phyloP scores from a whole-genome alignment of 2,113 vertebrate genomes.

The Terrapene triunguis region DNA sequence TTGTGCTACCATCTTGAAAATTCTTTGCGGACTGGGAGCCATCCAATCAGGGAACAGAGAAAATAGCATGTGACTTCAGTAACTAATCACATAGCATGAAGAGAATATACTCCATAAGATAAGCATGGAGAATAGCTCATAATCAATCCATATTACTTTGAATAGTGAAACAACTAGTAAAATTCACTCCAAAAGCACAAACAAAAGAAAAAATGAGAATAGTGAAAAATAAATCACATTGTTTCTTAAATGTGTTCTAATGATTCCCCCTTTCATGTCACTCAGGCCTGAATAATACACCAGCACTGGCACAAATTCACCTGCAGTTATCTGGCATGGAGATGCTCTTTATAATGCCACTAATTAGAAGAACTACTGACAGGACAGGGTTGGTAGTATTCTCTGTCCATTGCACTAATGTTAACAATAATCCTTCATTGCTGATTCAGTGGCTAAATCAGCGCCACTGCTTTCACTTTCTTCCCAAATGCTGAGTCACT shows the following conservation, averaged over 20 bases:
- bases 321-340: too few relatives aligned
- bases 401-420: fast-evolving
- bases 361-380: background rate
- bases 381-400: fast-evolving
- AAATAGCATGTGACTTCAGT: background rate
- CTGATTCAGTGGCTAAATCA: background rate
- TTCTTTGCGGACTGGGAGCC: background rate
- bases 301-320: background rate
- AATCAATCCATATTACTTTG: background rate
- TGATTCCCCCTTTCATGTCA: background rate
- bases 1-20: background rate
- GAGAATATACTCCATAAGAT: fast-evolving
- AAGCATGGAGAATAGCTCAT: background rate
- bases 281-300: background rate
- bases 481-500: background rate
- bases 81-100: background rate
- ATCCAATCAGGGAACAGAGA: background rate
- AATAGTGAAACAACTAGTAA: background rate
- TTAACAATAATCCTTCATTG: fast-evolving
- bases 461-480: background rate
- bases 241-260: background rate
- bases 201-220: background rate
- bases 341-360: too few relatives aligned
- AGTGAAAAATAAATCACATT: fast-evolving
- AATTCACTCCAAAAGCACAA: background rate